Conservation (phyloP, 2,113 vertebrate genomes). For the Cathartes aura region DNA sequence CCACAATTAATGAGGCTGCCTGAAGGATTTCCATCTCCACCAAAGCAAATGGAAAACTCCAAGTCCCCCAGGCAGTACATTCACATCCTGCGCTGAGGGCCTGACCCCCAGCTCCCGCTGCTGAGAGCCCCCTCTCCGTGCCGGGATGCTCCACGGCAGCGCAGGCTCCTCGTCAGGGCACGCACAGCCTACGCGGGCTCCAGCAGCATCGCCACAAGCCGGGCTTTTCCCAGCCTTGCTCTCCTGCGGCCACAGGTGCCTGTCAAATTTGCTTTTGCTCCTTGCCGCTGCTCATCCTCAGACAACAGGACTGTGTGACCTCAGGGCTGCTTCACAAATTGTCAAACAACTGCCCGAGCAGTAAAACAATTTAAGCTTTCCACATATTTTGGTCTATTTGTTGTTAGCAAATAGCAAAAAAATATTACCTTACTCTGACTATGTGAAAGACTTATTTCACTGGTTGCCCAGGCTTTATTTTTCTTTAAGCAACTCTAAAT, state of each 20-base stretch:
- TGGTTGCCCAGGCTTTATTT: neutral
- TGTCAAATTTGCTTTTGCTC: neutral
- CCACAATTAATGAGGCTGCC: neutral
- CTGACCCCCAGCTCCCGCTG: neutral
- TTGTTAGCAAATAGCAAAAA: neutral
- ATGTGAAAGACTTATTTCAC: neutral
- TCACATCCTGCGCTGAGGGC: neutral
- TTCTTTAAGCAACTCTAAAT: neutral
- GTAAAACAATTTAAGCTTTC: neutral
- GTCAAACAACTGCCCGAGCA: neutral
- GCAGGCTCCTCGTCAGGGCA: neutral
- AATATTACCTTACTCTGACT: neutral
- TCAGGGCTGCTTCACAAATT: neutral
- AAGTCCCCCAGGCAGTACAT: neutral
- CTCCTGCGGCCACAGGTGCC: neutral
- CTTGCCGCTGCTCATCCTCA: neutral
- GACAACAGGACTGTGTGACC: neutral
- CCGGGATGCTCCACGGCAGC: neutral
- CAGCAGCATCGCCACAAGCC: accelerated
- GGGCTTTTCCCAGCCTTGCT: neutral
- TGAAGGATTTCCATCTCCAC: neutral
- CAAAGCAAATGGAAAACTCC: neutral
- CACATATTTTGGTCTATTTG: neutral
- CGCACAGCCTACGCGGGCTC: accelerated
- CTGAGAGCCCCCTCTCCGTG: accelerated